Percentiles rank a stretch among this genome's conserved stretches.
Evolutionary conservation across 2,113 vertebrate genomes (phyloP).

Genomic region (Accipiter cooperii): DNA sequence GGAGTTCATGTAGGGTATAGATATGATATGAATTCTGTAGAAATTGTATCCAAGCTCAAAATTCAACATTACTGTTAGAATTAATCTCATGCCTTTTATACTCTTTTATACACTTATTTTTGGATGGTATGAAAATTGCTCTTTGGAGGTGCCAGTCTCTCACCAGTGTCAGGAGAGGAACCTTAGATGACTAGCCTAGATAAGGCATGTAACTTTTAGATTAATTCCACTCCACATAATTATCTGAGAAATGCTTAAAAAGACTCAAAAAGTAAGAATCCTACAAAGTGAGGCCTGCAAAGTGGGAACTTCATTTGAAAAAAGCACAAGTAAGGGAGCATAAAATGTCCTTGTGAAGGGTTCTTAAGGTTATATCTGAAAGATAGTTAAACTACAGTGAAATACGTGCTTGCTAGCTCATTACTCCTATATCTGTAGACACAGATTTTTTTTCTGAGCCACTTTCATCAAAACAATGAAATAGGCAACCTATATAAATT

Average conservation of each 20-base stretch:
- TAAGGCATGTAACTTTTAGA: neutral
- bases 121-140: neutral
- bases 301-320: neutral
- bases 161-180: neutral
- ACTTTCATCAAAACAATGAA: neutral
- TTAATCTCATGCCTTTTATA: constrained; percentile 48
- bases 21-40: constrained; percentile 19
- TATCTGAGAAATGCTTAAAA: neutral
- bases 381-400: neutral
- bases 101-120: constrained; percentile 10
- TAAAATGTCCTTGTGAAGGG: neutral
- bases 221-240: constrained; percentile 34
- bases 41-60: constrained; percentile 29
- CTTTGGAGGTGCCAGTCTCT: neutral
- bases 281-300: neutral
- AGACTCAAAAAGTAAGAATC: neutral
- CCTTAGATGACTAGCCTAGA: constrained; percentile 6
- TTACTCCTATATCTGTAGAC: neutral
- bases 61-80: constrained; percentile 1
- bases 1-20: constrained; percentile 32
- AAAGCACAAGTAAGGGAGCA: neutral
- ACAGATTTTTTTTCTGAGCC: neutral
- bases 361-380: constrained; percentile 4
- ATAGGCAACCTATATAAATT: neutral
- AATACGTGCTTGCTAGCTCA: neutral